These are phyloP conservation scores for Strix uralensis DNA, from an alignment of 2,113 vertebrate genomes.

Conservation along the genomic window DNA sequence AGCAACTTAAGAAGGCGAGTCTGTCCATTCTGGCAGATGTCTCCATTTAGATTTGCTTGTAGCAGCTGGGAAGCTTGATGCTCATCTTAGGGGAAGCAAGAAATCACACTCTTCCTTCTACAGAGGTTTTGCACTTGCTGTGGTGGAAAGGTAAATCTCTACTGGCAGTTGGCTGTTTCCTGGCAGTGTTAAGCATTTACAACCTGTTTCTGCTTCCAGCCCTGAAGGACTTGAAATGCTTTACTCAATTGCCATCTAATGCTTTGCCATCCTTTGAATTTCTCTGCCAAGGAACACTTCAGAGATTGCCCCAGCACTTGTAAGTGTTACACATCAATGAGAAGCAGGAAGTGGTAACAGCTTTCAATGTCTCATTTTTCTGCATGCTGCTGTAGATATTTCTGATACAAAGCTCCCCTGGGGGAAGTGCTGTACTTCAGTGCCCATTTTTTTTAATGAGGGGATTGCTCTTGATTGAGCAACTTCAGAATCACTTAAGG, in stretches of 20 bases:
- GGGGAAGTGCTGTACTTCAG: not conserved
- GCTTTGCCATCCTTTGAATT: not conserved
- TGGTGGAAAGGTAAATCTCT: not conserved
- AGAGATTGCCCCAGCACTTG: not conserved
- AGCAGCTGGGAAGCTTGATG: not conserved
- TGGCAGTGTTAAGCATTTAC: not conserved
- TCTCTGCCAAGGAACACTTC: not conserved
- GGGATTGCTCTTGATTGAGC: not conserved
- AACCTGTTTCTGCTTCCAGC: not conserved
- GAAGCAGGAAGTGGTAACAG: not conserved
- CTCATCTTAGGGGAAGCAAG: not conserved
- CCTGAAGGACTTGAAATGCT: not conserved
- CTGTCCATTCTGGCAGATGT: not conserved
- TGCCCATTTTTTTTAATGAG: not conserved
- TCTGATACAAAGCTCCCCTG: not conserved
- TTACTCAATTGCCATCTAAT: not conserved
- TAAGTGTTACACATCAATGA: not conserved
- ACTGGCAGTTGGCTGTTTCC: not conserved
- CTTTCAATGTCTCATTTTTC: not conserved
- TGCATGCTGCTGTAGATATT: not conserved
- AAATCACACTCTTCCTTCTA: not conserved
- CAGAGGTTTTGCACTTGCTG: too few relatives aligned
- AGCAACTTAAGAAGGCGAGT: not conserved
- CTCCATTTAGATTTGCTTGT: not conserved
- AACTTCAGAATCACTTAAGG: not conserved